Base-by-base conservation (phyloP, 2,888 invertebrate genomes). In the Spodoptera exigua region DNA sequence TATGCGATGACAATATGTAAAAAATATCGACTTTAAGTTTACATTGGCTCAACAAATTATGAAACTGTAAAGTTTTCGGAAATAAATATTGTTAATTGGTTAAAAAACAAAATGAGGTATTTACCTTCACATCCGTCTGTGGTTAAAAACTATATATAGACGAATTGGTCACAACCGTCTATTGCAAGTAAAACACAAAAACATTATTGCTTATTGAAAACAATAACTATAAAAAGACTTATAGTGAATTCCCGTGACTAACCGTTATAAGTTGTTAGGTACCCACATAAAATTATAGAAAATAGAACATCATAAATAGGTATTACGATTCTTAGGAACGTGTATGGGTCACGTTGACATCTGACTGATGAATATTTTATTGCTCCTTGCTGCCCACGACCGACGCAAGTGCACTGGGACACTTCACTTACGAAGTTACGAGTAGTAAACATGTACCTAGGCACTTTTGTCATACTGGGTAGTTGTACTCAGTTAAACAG, bases 351-450 rank as follows among this genome's bases (percentile, higher is more conserved):
- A 83, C 83, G 84, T 74, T 87, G 89, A 87, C 90, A 86, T 82
- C 78, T 90, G 90, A 90, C 85, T 87, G 87, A 93, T 92, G 90
- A 89, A 88, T 89, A 88, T 93, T 93, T 91, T 91, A 93, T 93
- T 92, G 86, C 83, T 81, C 79, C 79, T 80, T 82, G 67, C 86
- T 81, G 75, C 86, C 89, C 88, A 88, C 87, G 81, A 75, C 87
- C 87, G 87, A 88, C 89, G 82, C 69, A 73, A 70, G 64, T 65
- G 72, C 70, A 78, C 64, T 64, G 54, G 66, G 76, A 62, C 72
- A 70, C 66, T 60, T 49, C 59, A 62, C 57, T 61, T 61, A 63
- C 52, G 32, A 27, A 27, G 21, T 27, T 27, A 52, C 49, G 53
- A 45, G 60, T 71, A 46, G 64, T 59, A 67, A 68, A 63, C 65